These are phyloP conservation scores for Maccullochella peelii DNA, from an alignment of 2,113 vertebrate genomes.

Conservation along the genomic window DNA sequence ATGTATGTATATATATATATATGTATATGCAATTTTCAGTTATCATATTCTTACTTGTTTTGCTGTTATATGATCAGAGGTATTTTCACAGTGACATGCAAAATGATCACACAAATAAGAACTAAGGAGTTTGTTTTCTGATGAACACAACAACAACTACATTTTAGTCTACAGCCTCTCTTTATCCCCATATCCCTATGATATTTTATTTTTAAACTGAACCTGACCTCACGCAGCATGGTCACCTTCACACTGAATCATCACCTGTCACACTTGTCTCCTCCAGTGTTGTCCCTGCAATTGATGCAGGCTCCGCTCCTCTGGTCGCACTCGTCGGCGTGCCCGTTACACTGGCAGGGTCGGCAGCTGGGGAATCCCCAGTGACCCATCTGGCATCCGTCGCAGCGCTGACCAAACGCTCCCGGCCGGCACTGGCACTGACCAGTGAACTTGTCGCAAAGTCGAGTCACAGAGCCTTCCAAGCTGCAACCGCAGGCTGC, in stretches of 20 bases:
- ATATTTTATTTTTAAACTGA: background rate
- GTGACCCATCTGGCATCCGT: constrained; percentile 91
- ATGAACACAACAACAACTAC: background rate
- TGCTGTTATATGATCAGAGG: too few relatives aligned
- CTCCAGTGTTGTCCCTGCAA: constrained; percentile 91
- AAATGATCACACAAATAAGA: background rate
- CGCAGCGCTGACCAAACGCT: constrained; percentile 89
- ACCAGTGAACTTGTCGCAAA: constrained; percentile 89
- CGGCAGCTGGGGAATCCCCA: constrained; percentile 95
- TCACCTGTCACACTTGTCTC: constrained; percentile 93
- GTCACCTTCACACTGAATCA: background rate
- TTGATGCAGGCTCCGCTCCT: constrained; percentile 88
- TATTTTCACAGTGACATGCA: too few relatives aligned
- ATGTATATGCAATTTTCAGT: background rate
- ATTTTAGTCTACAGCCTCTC: background rate
- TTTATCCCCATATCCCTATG: background rate
- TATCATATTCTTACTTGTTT: background rate
- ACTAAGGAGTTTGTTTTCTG: background rate
- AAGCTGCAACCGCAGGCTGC: constrained; percentile 91
- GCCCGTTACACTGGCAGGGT: constrained; percentile 92
- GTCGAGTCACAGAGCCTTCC: constrained; percentile 87
- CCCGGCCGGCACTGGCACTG: constrained; percentile 92
- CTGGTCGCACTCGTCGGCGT: constrained; percentile 88
- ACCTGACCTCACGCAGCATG: background rate
- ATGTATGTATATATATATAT: too few relatives aligned